These are phyloP conservation scores for Spodoptera picta DNA, from an alignment of 2,888 invertebrate genomes.

Conservation along the genomic window DNA sequence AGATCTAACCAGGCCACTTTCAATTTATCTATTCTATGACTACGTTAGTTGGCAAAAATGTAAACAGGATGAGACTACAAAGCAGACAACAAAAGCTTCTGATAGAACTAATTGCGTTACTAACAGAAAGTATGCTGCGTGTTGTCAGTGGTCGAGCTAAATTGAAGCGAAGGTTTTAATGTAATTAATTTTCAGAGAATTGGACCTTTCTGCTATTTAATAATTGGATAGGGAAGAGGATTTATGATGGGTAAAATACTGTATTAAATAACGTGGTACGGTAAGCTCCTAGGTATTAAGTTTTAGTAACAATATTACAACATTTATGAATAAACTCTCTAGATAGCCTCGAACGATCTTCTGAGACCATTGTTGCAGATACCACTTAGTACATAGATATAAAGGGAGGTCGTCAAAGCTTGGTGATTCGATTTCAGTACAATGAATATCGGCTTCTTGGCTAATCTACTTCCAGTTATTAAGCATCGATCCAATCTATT, in stretches of 20 bases:
- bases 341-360: slow-evolving; percentile 16
- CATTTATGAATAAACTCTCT: neutral
- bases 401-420: slow-evolving; percentile 30
- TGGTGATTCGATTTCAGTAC: slow-evolving; percentile 39
- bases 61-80: slow-evolving; percentile 38
- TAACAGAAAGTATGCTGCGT: slow-evolving; percentile 38
- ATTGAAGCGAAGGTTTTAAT: slow-evolving; percentile 36
- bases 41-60: slow-evolving; percentile 25
- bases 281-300: no score
- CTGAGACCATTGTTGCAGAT: slow-evolving; percentile 29
- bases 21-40: slow-evolving; percentile 22
- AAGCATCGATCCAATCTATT: slow-evolving; percentile 27
- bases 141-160: slow-evolving; percentile 26
- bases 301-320: no score
- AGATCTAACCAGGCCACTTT: slow-evolving; percentile 28
- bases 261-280: no score
- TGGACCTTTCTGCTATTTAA: slow-evolving; percentile 19
- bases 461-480: slow-evolving; percentile 38
- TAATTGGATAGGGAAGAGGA: slow-evolving; percentile 12
- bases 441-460: slow-evolving; percentile 41
- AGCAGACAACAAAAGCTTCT: slow-evolving; percentile 28
- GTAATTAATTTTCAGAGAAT: slow-evolving; percentile 27
- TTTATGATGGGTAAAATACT: no score
- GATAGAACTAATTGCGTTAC: slow-evolving; percentile 34
- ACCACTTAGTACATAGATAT: slow-evolving; percentile 25